Evolutionary conservation across 2,888 invertebrate genomes (phyloP), one percentile per base, ranked within the genome.

Genomic region (Clepsis dumicolana): DNA sequence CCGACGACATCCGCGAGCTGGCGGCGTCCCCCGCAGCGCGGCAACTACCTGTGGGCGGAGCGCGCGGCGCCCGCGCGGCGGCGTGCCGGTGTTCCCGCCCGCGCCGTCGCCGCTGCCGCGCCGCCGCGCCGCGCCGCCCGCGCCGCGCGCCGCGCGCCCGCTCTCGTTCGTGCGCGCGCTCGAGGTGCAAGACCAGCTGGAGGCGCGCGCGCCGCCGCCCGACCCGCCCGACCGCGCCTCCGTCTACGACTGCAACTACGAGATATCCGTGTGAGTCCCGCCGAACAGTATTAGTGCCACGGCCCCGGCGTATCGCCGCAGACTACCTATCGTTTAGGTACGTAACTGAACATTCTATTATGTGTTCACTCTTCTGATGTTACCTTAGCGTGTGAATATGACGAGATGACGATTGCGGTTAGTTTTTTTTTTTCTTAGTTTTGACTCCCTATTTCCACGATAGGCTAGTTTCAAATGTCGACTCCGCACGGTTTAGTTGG

Each of bases 181-280:
- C 32, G 98, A 98, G 90, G 97, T 98, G 95, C 96, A 97, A 75
- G 97, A 98, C 89, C 96, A 96, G 67, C 96, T 98, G 85, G 98
- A 98, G 84, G 96, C 98, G 94, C 95, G 96, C 84, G 90, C 94
- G 78, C 80, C 90, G 81, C 82, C 90, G 79, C 75, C 90, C 83
- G 75, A 86, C 65, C 90, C 97, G 16, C 96, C 97, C 60, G 97
- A 98, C 89, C 96, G 98, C 80, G 96, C 97, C 80, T 97, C 97
- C 90, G 97, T 98, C 76, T 98, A 98, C 91, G 98, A 98, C 90
- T 97, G 97, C 96, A 98, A 98, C 94, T 98, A 98, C 91, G 98
- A 98, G 93, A 98, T 98, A 94, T 98, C 98, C 78, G 98, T 98
- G 95, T 98, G 97, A 97, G 74, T 54, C 70, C 70, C 59, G 60